Percentiles rank a stretch among this genome's conserved stretches.
Conservation (phyloP, 2,113 vertebrate genomes). For the Pomatorhinus ruficollis region DNA sequence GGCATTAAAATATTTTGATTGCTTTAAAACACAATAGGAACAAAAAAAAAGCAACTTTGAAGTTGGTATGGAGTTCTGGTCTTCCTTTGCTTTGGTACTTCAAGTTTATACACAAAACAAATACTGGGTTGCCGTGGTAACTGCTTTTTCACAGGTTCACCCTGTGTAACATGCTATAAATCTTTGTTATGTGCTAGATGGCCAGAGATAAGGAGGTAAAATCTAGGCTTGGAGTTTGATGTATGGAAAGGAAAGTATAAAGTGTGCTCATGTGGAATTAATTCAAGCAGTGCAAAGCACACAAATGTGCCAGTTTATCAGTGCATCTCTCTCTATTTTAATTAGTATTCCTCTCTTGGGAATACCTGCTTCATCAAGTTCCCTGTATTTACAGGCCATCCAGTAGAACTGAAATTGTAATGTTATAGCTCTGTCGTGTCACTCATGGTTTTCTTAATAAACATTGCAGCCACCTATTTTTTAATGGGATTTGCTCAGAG, state of each 20-base stretch:
- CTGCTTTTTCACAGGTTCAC: slow-evolving; percentile 45
- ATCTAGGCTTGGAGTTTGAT: slow-evolving; percentile 27
- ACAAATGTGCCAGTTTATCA: background rate
- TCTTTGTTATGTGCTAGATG: slow-evolving; percentile 53
- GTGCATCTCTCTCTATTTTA: background rate
- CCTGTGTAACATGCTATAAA: slow-evolving; percentile 39
- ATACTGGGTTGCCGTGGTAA: slow-evolving; percentile 61
- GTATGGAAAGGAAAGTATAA: background rate
- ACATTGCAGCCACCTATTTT: slow-evolving; percentile 18
- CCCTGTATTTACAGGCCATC: background rate
- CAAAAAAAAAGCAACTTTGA: slow-evolving; percentile 9
- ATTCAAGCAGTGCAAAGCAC: background rate
- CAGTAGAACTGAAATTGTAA: background rate
- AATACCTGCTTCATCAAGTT: background rate
- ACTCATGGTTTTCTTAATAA: slow-evolving; percentile 21
- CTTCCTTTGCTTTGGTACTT: background rate
- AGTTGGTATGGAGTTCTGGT: background rate
- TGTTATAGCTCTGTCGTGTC: background rate
- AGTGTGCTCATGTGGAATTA: background rate
- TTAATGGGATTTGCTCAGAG: slow-evolving; percentile 30
- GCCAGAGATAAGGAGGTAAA: slow-evolving; percentile 55
- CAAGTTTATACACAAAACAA: slow-evolving; percentile 53
- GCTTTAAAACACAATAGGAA: background rate
- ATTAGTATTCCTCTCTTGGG: background rate
- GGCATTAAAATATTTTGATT: background rate